Evolutionary conservation across 2,888 invertebrate genomes (phyloP).

Genomic region (Chelonus formosanus): DNA sequence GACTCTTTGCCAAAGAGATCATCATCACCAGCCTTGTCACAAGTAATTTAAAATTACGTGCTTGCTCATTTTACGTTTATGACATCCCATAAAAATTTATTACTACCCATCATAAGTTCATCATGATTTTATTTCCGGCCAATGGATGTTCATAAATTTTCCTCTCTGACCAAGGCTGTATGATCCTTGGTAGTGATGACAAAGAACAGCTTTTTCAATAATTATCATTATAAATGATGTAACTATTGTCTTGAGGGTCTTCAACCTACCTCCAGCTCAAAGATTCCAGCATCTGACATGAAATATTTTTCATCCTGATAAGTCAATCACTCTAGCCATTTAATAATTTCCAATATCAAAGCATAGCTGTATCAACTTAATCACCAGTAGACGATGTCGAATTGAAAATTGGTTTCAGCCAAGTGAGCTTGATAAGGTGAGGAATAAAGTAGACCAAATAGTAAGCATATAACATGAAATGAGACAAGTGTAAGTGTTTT

Average conservation of each 20-base stretch:
- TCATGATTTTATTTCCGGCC: slow-evolving; percentile 44
- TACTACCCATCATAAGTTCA: slow-evolving; percentile 41
- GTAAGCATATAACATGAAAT: too few relatives aligned
- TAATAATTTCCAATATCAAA: too few relatives aligned
- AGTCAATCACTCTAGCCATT: too few relatives aligned
- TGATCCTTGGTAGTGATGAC: slow-evolving; percentile 15
- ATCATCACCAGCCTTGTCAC: neutral
- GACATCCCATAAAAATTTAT: slow-evolving; percentile 39
- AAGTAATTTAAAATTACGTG: neutral
- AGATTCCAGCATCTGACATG: too few relatives aligned
- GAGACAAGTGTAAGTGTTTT: neutral
- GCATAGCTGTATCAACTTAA: too few relatives aligned
- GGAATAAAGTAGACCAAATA: too few relatives aligned
- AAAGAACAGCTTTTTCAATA: slow-evolving; percentile 1
- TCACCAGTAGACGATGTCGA: too few relatives aligned
- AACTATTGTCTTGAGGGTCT: neutral
- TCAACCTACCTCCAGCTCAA: too few relatives aligned
- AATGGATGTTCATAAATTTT: slow-evolving; percentile 31
- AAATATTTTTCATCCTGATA: too few relatives aligned
- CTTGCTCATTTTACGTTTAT: slow-evolving; percentile 28
- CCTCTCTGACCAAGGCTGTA: slow-evolving; percentile 27
- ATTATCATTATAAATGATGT: neutral
- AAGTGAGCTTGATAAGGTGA: too few relatives aligned
- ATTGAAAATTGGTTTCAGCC: too few relatives aligned
- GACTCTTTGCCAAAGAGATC: neutral